Evolutionary conservation across 2,113 vertebrate species (phyloP).

Genomic region (Dasyprocta punctata): DNA sequence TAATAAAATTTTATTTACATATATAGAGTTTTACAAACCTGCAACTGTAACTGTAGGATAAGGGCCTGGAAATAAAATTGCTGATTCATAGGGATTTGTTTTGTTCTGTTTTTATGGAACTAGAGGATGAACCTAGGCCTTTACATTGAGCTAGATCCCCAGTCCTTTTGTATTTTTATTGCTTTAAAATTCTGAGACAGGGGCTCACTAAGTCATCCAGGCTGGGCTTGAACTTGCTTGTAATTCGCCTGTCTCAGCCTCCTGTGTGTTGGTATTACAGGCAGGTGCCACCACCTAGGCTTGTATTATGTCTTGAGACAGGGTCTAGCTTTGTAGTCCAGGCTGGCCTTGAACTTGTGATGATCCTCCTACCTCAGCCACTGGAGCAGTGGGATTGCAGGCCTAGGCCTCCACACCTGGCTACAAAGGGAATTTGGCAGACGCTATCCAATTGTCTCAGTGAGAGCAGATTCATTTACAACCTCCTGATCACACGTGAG

Average conservation of each 20-base stretch:
- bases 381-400: neutral
- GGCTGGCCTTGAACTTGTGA: neutral
- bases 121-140: neutral
- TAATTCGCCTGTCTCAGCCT: neutral
- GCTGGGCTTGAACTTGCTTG: neutral
- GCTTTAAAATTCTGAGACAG: neutral
- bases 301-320: neutral
- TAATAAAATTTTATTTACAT: too few species aligned
- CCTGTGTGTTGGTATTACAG: neutral
- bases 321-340: neutral
- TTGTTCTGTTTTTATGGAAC: neutral
- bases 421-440: neutral
- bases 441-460: neutral
- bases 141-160: neutral
- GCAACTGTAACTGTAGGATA: neutral
- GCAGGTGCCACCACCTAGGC: neutral
- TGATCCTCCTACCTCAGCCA: neutral
- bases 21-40: too few species aligned
- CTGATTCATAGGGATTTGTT: neutral
- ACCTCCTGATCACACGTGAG: neutral
- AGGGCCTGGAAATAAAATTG: neutral
- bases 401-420: neutral
- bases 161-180: neutral
- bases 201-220: neutral
- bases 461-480: neutral